phyloP scores from a whole-genome alignment of 1,140 invertebrate species.

The Monochamus saltuarius region DNA sequence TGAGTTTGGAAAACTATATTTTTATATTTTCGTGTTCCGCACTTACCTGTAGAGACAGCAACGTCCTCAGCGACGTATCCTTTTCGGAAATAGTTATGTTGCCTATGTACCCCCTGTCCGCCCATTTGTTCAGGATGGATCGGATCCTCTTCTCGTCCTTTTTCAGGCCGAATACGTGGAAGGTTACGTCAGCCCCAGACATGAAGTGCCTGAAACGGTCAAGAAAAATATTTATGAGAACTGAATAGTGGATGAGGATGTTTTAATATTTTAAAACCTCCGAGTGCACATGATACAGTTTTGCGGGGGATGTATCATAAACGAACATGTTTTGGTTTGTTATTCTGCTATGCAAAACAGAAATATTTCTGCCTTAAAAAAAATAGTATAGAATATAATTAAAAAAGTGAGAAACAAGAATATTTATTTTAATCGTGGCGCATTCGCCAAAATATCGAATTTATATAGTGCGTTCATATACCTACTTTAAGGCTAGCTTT shows the following conservation, averaged over 20 bases:
- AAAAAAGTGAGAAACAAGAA: no score
- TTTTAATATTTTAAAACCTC: no score
- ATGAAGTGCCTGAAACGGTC: conserved; percentile 49
- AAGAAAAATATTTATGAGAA: conserved; percentile 22
- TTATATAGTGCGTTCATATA: no score
- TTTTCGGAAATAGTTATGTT: conserved; percentile 60
- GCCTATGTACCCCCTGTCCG: conserved; percentile 62
- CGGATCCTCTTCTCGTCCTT: conserved; percentile 63
- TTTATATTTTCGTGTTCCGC: no score
- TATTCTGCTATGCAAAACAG: no score
- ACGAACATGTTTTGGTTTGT: no score
- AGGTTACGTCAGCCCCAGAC: conserved; percentile 61
- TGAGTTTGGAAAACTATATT: no score
- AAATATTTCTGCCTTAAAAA: no score
- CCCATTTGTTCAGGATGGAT: conserved; percentile 61
- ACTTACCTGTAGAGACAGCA: conserved; percentile 37
- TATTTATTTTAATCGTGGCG: no score
- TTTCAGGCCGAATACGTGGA: conserved; percentile 63
- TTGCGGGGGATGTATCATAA: background rate
- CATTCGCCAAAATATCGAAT: no score
- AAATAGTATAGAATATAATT: no score
- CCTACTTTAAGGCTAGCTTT: no score
- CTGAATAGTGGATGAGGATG: conserved; percentile 6
- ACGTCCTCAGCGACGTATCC: conserved; percentile 34
- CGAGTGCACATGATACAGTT: background rate